phyloP scores from a whole-genome alignment of 2,888 invertebrate species.

The Plebejus melissa region DNA sequence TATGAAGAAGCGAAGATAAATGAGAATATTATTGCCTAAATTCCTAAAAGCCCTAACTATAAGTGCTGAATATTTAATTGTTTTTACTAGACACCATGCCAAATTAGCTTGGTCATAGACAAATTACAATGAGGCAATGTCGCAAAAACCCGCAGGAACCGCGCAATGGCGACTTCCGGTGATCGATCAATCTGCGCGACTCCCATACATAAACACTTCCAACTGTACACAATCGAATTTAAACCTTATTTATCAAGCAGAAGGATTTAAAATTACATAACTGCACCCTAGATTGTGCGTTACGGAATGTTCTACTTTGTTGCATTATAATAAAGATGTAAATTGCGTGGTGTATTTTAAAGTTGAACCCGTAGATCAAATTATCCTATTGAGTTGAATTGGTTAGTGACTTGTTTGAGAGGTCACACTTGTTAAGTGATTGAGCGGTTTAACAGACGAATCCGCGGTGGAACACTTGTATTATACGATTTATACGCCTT shows the following conservation, averaged over 20 bases:
- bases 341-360: conserved; percentile 24
- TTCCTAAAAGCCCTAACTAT: neutral
- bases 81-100: neutral
- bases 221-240: neutral
- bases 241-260: neutral
- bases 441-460: conserved; percentile 30
- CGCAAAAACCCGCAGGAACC: conserved; percentile 38
- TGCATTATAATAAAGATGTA: neutral
- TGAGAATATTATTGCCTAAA: neutral
- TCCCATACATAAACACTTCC: conserved; percentile 25
- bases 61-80: neutral
- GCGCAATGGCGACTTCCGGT: conserved; percentile 56
- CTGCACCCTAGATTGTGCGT: neutral
- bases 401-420: conserved; percentile 53
- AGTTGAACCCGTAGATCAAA: conserved; percentile 34
- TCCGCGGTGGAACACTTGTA: neutral
- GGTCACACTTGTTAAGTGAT: conserved; percentile 47
- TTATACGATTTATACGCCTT: neutral
- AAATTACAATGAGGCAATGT: conserved; percentile 22
- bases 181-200: conserved; percentile 62
- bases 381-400: conserved; percentile 62
- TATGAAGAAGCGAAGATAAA: neutral
- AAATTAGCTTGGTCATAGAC: conserved; percentile 9
- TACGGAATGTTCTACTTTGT: neutral
- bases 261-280: neutral